Base-by-base conservation (phyloP, 64 coral and sea anemone species). In the Dendronephthya gigantea region DNA sequence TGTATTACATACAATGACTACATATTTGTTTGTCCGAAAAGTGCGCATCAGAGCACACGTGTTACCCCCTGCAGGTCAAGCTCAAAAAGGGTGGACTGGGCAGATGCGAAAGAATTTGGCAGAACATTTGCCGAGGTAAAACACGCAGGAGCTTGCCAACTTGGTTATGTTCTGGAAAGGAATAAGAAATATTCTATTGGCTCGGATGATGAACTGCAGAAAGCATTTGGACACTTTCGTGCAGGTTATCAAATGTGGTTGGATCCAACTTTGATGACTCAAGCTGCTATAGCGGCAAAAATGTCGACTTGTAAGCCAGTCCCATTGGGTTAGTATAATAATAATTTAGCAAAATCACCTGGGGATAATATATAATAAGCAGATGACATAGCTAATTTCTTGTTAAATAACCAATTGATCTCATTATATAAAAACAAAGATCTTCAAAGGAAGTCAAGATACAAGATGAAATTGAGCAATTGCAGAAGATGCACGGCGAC, bases 241-340 rank as follows among this genome's bases (percentile, higher is more conserved):
- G 58, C 58, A 30, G 58, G 58, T 66, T 66, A 66, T 66, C 58
- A 66, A 66, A 66, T 66, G 58, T 66, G 58, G 58, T 66, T 66
- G 58, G 58, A 66, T 66, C 58, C 58, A 66, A 66, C 58, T 66
- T 3, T 17, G 19, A 7, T 66, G 58, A 66, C 19, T 5, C 58
- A 30, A 15, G 22, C 58, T 66, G 58, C 19, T 66, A 66, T 8
- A n/a, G 4, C 19, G 22, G 19, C 58, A 66, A 66, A 6, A 66
- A 30, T 11, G 41, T 45, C 58, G 29, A 66, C 58, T 6, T 8
- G 58, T 30, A 17, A 66, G 58, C 29, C 58, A 7, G 3, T 17
- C 58, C 29, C 29, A 30, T 30, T 17, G 29, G 58, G 58, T 66
- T n/a, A 66, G 58, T 66, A 66, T 66, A 66, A 66, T 66, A n/a